These are phyloP conservation scores for Hypsopygia costalis DNA, from an alignment of 2,888 invertebrate genomes.

Conservation along the genomic window DNA sequence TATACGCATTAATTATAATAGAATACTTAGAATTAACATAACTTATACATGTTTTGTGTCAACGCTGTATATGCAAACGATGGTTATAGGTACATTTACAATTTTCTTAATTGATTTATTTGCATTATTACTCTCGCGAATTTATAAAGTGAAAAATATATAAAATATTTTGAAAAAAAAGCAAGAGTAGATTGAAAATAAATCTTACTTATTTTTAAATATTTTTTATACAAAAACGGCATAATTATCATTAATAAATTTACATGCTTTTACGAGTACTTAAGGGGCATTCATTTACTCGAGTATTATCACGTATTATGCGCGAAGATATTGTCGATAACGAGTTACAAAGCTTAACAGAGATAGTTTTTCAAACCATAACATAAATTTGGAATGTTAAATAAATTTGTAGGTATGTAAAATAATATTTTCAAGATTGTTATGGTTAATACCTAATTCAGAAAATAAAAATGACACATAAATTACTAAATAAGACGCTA, in stretches of 20 bases:
- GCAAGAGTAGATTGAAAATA: too few relatives aligned
- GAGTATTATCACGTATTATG: too few relatives aligned
- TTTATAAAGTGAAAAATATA: conserved; percentile 5
- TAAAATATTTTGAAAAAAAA: background rate
- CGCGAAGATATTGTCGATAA: too few relatives aligned
- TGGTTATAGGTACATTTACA: background rate
- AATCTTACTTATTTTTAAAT: too few relatives aligned
- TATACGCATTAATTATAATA: background rate
- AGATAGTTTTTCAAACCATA: background rate
- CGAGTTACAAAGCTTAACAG: background rate
- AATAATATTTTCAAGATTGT: background rate
- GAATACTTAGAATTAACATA: conserved; percentile 3
- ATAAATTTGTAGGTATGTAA: too few relatives aligned
- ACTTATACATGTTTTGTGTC: conserved; percentile 8
- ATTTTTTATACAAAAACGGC: too few relatives aligned
- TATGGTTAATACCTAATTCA: conserved; percentile 2
- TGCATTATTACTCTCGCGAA: conserved; percentile 2
- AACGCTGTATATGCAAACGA: conserved; percentile 3
- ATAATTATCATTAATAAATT: too few relatives aligned
- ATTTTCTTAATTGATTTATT: conserved; percentile 4
- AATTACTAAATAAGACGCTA: conserved; percentile 14
- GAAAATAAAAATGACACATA: conserved; percentile 14
- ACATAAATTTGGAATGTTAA: too few relatives aligned
- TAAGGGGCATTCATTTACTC: too few relatives aligned
- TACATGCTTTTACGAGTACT: too few relatives aligned